Evolutionary conservation across 2,888 invertebrate genomes (phyloP).

Genomic region (Brachynemurus nebulosus): DNA sequence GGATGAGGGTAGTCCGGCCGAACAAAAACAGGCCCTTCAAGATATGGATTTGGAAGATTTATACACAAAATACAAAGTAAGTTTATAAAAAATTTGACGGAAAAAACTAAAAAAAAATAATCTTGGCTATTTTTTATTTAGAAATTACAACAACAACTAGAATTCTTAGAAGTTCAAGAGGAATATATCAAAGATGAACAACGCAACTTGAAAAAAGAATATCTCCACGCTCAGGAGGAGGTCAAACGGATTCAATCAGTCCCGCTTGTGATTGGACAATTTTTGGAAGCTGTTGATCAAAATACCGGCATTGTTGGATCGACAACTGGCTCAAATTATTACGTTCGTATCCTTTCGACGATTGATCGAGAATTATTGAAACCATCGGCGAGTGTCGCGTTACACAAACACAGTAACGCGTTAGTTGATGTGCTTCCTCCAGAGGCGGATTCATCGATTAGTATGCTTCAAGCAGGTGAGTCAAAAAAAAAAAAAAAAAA

Average conservation of each 20-base stretch:
- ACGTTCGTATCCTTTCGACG: conserved; percentile 94
- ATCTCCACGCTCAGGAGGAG: conserved; percentile 94
- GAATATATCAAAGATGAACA: conserved; percentile 99
- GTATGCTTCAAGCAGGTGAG: conserved; percentile 86
- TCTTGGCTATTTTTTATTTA: conserved; percentile 27
- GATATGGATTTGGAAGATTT: conserved; percentile 84
- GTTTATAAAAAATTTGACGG: too few species aligned
- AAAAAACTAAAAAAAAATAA: too few species aligned
- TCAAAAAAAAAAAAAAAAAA: too few species aligned
- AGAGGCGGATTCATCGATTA: conserved; percentile 97
- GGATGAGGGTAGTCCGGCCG: conserved; percentile 56
- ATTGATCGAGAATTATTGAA: conserved; percentile 95
- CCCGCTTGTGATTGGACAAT: conserved; percentile 97
- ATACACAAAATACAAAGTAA: conserved; percentile 89
- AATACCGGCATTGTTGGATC: conserved; percentile 99
- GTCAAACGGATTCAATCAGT: conserved; percentile 99
- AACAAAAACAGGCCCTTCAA: conserved; percentile 57
- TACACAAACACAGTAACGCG: conserved; percentile 99
- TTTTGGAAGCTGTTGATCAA: conserved; percentile 97
- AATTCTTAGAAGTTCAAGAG: conserved; percentile 97
- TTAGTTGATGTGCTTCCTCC: conserved; percentile 97
- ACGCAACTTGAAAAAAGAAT: conserved; percentile 95
- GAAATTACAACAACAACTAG: conserved; percentile 92
- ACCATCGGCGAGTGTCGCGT: conserved; percentile 94
- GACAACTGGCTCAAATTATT: conserved; percentile 98